Conservation (phyloP, 2,113 vertebrate genomes). For the Mandrillus leucophaeus region DNA sequence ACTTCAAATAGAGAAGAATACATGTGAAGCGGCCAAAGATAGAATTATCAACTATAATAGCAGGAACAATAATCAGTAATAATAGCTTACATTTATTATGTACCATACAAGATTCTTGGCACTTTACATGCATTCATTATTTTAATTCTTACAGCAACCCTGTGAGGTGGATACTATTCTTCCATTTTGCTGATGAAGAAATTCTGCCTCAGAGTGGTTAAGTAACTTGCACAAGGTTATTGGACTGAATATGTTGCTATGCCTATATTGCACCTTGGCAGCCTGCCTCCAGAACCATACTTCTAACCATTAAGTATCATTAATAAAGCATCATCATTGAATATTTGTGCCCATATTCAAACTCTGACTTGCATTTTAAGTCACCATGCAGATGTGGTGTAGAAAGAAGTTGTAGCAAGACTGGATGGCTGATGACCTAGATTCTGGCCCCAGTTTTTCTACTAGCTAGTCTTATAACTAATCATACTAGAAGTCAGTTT, state of each 20-base stretch:
- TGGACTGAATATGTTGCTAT: background rate
- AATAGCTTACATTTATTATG: conserved; percentile 2
- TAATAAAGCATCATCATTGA: background rate
- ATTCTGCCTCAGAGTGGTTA: background rate
- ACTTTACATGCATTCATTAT: conserved; percentile 16
- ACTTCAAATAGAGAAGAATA: background rate
- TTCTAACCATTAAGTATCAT: background rate
- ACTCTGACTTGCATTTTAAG: background rate
- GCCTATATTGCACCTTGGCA: background rate
- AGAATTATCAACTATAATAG: background rate
- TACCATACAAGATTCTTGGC: background rate
- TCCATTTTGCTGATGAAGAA: background rate
- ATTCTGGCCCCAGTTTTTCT: background rate
- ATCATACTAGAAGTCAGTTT: conserved; percentile 16
- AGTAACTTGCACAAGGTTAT: background rate
- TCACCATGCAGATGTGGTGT: background rate
- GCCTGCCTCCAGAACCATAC: background rate
- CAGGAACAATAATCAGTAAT: background rate
- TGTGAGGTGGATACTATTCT: background rate
- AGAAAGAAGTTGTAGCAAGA: background rate
- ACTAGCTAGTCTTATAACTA: background rate
- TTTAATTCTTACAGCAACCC: background rate
- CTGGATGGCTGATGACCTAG: background rate
- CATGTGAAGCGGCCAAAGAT: background rate
- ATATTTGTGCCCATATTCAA: background rate